phyloP scores from a whole-genome alignment of 2,113 vertebrate genomes.

The Istiophorus platypterus region DNA sequence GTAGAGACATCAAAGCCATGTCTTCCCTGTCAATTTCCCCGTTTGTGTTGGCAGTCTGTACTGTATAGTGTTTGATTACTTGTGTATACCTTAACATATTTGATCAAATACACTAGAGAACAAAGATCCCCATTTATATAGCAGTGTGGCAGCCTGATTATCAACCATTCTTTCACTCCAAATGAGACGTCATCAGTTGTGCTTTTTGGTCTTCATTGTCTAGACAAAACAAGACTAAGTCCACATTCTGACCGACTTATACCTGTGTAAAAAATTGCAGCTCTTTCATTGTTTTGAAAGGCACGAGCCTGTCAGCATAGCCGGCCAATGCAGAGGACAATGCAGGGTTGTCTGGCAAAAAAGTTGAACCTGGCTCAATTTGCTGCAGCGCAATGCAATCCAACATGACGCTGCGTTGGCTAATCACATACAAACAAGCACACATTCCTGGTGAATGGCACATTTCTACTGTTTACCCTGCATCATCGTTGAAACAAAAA shows the following conservation, averaged over 20 bases:
- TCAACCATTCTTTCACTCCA: not conserved
- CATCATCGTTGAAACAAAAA: no score
- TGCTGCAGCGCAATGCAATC: not conserved
- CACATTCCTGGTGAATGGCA: no score
- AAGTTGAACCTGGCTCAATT: not conserved
- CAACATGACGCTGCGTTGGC: no score
- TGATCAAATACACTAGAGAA: not conserved
- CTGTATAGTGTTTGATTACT: not conserved
- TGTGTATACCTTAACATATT: not conserved
- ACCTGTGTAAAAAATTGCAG: not conserved
- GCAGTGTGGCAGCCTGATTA: not conserved
- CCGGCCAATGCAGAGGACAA: not conserved
- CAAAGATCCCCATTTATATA: not conserved
- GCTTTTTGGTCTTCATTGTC: not conserved
- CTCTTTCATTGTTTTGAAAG: no score
- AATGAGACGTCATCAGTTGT: not conserved
- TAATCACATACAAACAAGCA: no score
- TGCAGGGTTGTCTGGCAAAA: not conserved
- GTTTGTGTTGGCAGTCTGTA: not conserved
- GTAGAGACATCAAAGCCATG: not conserved
- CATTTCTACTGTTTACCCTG: no score
- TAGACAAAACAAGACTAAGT: not conserved
- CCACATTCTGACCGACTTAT: not conserved
- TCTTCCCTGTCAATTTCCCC: not conserved
- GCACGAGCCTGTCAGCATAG: no score